Percentiles rank a stretch among this genome's conserved stretches.
Conservation (phyloP, 2,888 invertebrate species). For the Cephus pygmeus region DNA sequence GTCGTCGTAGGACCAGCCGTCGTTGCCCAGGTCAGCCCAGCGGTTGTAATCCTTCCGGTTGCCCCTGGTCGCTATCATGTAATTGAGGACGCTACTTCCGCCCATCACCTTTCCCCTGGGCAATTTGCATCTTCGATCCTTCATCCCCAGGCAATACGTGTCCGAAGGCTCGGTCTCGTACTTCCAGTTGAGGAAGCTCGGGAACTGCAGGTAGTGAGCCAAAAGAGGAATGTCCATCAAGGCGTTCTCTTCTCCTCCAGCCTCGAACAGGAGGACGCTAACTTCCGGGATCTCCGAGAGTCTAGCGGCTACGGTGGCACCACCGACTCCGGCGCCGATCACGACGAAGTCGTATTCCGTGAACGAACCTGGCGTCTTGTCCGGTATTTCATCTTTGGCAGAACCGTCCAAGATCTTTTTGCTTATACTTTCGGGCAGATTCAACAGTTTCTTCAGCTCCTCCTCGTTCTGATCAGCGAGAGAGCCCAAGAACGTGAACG, state of each 20-base stretch:
- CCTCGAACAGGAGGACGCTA: conserved; percentile 62
- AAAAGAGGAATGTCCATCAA: conserved; percentile 67
- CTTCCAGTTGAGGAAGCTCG: conserved; percentile 68
- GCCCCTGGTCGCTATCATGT: conserved; percentile 70
- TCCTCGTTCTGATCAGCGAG: conserved; percentile 58
- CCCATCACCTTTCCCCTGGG: conserved; percentile 68
- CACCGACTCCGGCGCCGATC: conserved; percentile 66
- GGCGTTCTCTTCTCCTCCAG: conserved; percentile 62
- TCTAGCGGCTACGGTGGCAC: conserved; percentile 64
- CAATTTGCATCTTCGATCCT: conserved; percentile 52
- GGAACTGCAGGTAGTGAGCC: conserved; percentile 65
- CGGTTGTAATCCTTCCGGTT: conserved; percentile 67
- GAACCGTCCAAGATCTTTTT: too few relatives aligned
- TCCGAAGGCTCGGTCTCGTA: conserved; percentile 66
- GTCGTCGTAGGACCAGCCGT: conserved; percentile 65
- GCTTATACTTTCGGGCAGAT: fast-evolving
- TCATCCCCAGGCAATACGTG: conserved; percentile 48
- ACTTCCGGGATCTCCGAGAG: conserved; percentile 65
- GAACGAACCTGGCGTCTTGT: conserved; percentile 33
- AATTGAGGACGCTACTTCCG: conserved; percentile 69
- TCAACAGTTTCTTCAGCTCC: too few relatives aligned
- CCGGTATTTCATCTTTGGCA: background rate
- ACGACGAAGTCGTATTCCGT: conserved; percentile 64
- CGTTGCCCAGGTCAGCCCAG: conserved; percentile 67
- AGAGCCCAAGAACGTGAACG: too few relatives aligned